Evolutionary conservation across 2,888 invertebrate genomes (phyloP).

Genomic region (Metacarcinus magister): DNA sequence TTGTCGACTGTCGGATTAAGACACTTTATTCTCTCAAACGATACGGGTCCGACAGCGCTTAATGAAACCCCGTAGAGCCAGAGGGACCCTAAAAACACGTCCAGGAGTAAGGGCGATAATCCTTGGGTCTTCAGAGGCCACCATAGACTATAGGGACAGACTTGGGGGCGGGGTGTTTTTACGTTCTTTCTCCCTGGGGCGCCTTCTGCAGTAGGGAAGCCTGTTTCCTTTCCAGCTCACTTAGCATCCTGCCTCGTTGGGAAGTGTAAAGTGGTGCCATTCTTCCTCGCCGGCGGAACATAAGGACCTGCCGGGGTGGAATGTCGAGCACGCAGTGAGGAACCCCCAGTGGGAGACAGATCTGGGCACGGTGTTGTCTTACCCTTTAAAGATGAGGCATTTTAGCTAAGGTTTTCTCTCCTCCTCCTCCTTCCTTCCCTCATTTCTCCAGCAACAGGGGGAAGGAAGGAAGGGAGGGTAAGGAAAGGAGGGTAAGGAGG

Average conservation of each 20-base stretch:
- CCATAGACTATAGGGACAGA: neutral
- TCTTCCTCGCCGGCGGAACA: conserved; percentile 57
- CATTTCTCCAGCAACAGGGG: neutral
- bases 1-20: conserved; percentile 62
- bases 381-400: neutral
- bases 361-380: conserved; percentile 33
- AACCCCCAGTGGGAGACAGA: conserved; percentile 48
- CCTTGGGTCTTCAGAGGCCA: neutral
- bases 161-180: neutral
- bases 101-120: neutral
- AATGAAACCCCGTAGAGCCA: conserved; percentile 39
- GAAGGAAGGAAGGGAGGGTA: neutral
- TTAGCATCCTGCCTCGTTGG: conserved; percentile 71
- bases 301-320: conserved; percentile 44
- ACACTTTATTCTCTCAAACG: conserved; percentile 58
- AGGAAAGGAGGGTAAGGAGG: neutral
- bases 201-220: conserved; percentile 52
- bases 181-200: neutral
- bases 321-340: neutral
- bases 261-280: conserved; percentile 66
- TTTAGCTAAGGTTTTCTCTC: conserved; percentile 30
- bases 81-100: neutral
- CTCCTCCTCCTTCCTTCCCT: neutral
- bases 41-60: conserved; percentile 22
- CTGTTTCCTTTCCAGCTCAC: conserved; percentile 73